Base-by-base conservation (phyloP, 2,888 invertebrate species). In the Scelioninae gen. 2 region DNA sequence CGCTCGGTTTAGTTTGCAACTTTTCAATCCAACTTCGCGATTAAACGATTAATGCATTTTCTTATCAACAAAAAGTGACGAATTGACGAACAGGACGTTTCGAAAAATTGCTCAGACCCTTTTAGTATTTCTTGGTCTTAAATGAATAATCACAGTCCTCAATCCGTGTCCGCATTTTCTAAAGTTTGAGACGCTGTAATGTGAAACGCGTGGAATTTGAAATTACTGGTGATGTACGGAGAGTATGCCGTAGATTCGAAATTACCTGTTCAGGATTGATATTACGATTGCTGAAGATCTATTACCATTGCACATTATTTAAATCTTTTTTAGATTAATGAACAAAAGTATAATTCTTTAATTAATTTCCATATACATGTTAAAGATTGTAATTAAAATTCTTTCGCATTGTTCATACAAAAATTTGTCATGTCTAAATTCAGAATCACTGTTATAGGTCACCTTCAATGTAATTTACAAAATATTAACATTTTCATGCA, bases 61-160 rank as follows among this genome's bases (percentile, higher is more conserved):
- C n/a, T n/a, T n/a, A n/a, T n/a, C 22, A 6, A 9, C 9, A 28
- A 46, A 52, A 22, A 28, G 10, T 19, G 25, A 16, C 15, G 7
- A 28, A 46, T 2, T 28, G 28, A 10, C 15, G 15, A 25, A 28
- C 10, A 46, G 6, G 46, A 6, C 25, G 15, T 25, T 25, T 33
- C 37, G 28, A 60, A 63, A 52, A 63, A 53, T 53, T 35, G 52
- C 35, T 2, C 10, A 13, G 5, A 1, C 2, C 45, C 25, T 18
- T 25, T 9, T 19, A 57, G 19, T 65, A 43, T 19, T 57, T 68
- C 43, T 52, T 35, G 18, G 16, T 52, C 35, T 45, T 52, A 60
- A 68, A 68, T 68, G 68, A 68, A 52, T 68, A 68, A 68, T 68
- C 35, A 37, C 52, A 10, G 16, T 68, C 31, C 35, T 60, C 68